Evolutionary conservation across 2,113 vertebrate species (phyloP).

Genomic region (Lophotis ruficrista): DNA sequence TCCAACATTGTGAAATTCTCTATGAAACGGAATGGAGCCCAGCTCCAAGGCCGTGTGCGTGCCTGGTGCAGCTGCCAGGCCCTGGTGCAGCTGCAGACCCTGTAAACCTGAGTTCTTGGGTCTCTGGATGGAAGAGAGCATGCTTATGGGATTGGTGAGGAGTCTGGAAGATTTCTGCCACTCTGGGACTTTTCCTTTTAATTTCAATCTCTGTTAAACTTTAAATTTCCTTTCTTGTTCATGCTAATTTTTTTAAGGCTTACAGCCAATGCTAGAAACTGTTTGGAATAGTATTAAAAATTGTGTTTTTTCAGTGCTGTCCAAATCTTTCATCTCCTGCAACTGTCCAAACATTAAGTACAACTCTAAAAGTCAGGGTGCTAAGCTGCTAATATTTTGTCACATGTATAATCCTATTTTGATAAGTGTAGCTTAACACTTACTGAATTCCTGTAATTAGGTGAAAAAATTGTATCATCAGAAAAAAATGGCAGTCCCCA

Average conservation of each 20-base stretch:
- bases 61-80: background rate
- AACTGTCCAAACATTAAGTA: background rate
- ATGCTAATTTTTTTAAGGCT: background rate
- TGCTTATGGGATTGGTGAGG: background rate
- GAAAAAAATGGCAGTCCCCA: background rate
- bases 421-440: background rate
- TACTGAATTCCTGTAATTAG: background rate
- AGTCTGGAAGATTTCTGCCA: background rate
- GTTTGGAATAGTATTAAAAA: background rate
- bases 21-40: background rate
- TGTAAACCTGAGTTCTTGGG: background rate
- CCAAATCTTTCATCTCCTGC: background rate
- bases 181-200: background rate
- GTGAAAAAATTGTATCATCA: background rate
- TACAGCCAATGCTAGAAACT: background rate
- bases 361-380: background rate
- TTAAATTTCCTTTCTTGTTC: background rate
- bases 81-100: background rate
- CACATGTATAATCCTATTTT: background rate
- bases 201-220: background rate
- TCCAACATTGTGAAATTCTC: background rate
- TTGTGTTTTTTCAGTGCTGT: background rate
- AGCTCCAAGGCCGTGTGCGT: accelerated
- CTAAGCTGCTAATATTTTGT: background rate
- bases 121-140: background rate